These are phyloP conservation scores for Nomada fucata DNA, from an alignment of 2,888 invertebrate species.

Conservation along the genomic window DNA sequence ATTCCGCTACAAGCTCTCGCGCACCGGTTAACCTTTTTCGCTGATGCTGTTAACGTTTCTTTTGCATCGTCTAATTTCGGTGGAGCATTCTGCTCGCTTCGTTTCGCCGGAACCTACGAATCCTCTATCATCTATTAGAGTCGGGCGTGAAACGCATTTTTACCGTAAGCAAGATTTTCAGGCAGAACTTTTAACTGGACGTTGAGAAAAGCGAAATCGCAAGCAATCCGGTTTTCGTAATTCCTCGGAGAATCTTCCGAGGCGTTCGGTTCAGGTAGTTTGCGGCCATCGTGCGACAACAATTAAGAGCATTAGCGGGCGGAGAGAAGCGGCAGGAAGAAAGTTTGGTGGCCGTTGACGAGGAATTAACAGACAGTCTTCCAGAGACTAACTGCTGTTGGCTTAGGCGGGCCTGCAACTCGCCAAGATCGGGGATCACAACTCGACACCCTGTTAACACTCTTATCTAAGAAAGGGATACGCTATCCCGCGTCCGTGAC, in stretches of 20 bases:
- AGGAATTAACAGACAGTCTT: constrained; percentile 63
- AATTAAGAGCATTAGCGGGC: constrained; percentile 64
- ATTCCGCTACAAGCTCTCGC: constrained; percentile 3
- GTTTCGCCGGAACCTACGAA: too few species aligned
- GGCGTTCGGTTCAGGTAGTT: constrained; percentile 28
- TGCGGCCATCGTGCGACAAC: constrained; percentile 36
- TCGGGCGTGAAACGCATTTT: too few species aligned
- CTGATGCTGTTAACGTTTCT: constrained; percentile 3
- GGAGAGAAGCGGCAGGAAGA: constrained; percentile 26
- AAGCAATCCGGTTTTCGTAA: constrained; percentile 4
- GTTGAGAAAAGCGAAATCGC: neutral
- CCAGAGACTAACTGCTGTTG: constrained; percentile 59
- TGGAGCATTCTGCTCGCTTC: neutral
- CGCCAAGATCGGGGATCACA: constrained; percentile 58
- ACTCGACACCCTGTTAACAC: constrained; percentile 55
- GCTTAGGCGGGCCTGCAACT: constrained; percentile 55
- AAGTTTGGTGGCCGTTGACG: constrained; percentile 47
- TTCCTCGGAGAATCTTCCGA: constrained; percentile 19
- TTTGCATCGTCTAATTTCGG: neutral
- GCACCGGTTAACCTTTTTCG: neutral
- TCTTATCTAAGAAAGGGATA: constrained; percentile 49
- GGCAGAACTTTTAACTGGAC: neutral
- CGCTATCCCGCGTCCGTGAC: constrained; percentile 42
- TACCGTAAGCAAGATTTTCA: too few species aligned
- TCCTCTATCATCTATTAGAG: too few species aligned